Evolutionary conservation across 2,888 invertebrate species (phyloP).

Genomic region (Nasonia oneida): DNA sequence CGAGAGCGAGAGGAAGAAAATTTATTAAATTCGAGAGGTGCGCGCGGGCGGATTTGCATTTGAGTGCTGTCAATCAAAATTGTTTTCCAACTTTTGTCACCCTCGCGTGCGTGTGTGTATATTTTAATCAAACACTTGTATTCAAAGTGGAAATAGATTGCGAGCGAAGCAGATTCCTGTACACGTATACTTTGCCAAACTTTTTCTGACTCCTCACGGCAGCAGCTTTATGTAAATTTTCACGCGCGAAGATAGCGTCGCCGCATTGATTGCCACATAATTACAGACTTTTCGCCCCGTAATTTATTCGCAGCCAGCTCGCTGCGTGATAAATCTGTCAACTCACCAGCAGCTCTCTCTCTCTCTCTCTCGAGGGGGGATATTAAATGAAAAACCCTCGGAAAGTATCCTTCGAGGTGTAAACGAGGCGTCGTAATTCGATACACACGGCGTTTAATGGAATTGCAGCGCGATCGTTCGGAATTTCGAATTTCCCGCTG

Average conservation of each 20-base stretch:
- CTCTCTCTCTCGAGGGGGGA: background rate
- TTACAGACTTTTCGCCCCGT: conserved; percentile 26
- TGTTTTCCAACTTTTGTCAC: background rate
- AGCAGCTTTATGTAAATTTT: conserved; percentile 41
- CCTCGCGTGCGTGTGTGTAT: background rate
- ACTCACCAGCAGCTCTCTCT: background rate
- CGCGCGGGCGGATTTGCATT: conserved; percentile 25
- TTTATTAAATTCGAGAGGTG: conserved; percentile 35
- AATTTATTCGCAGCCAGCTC: background rate
- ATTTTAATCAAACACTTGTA: conserved; percentile 7
- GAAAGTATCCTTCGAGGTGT: background rate
- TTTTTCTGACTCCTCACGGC: background rate
- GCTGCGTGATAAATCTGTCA: conserved; percentile 50
- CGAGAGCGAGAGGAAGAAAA: conserved; percentile 16
- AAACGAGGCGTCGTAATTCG: conserved; percentile 1
- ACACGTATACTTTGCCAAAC: background rate
- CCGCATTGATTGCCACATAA: conserved; percentile 45
- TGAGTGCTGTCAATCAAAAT: conserved; percentile 48
- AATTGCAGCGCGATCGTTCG: background rate
- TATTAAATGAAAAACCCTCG: background rate
- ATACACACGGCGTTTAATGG: conserved; percentile 10
- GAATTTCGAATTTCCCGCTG: background rate
- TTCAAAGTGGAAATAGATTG: conserved; percentile 19
- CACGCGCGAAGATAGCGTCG: background rate
- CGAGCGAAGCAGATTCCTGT: conserved; percentile 25